Conservation (phyloP, 2,797 vertebrate genomes). For the Sardinella longiceps region DNA sequence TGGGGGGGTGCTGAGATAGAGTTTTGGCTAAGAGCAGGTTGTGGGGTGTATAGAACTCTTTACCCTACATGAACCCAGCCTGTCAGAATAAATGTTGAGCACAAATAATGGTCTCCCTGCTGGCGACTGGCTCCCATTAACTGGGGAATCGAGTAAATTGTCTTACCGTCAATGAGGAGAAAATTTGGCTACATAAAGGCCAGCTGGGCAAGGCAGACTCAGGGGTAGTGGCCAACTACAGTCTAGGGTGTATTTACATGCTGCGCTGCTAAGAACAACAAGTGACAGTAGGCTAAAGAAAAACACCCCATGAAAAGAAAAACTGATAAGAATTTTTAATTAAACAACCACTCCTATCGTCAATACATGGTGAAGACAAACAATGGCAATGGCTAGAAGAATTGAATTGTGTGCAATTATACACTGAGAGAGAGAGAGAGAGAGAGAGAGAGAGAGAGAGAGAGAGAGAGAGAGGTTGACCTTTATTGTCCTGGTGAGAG, state of each 20-base stretch:
- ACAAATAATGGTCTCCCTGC: neutral
- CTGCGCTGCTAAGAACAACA: neutral
- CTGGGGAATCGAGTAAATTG: neutral
- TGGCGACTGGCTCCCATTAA: neutral
- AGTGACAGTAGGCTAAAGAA: neutral
- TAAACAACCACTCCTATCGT: neutral
- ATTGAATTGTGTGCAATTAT: neutral
- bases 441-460: neutral
- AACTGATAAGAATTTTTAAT: neutral
- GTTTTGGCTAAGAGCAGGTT: too few relatives aligned
- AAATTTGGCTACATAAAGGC: neutral
- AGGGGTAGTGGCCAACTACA: neutral
- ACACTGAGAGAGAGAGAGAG: neutral
- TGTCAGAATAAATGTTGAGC: neutral
- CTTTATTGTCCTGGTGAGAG: neutral
- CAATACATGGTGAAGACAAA: neutral
- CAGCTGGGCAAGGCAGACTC: neutral
- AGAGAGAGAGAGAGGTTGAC: conserved; percentile 3
- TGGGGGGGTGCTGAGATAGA: neutral
- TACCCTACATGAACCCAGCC: neutral
- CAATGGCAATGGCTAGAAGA: neutral
- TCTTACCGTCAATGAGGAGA: neutral
- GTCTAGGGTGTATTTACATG: neutral
- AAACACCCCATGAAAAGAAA: neutral
- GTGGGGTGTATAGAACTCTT: neutral